phyloP scores from a whole-genome alignment of 2,113 vertebrate species.

The Strix aluco region DNA sequence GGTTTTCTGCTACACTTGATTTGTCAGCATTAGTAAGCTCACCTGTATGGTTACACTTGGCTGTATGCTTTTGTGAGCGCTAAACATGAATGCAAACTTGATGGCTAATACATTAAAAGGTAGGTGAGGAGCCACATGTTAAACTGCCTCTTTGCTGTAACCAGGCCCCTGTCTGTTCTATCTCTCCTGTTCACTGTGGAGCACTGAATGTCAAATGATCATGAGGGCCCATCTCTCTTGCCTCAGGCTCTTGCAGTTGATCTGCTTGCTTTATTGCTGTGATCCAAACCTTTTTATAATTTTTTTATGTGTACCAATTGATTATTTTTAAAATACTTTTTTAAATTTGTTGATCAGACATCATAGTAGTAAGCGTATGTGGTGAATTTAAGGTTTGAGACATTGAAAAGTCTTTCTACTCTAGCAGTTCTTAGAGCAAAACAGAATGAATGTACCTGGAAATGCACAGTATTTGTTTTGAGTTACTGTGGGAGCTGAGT shows the following conservation, averaged over 20 bases:
- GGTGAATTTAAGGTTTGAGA: background rate
- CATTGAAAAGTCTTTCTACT: background rate
- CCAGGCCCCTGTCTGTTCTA: background rate
- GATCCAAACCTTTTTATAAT: background rate
- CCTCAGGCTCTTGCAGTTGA: background rate
- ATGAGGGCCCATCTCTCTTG: rapidly evolving
- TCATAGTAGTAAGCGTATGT: background rate
- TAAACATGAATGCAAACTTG: background rate
- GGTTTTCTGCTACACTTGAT: background rate
- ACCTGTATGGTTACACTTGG: background rate
- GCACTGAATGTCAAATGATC: background rate
- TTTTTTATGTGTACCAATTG: background rate
- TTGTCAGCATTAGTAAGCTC: background rate
- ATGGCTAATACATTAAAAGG: background rate
- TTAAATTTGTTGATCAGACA: background rate
- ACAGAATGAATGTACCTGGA: background rate
- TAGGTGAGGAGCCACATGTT: background rate
- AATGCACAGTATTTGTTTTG: background rate
- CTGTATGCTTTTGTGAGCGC: background rate
- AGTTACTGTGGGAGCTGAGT: background rate
- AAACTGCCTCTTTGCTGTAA: background rate
- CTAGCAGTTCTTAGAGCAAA: background rate
- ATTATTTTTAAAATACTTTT: background rate
- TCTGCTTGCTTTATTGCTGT: background rate
- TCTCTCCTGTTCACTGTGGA: background rate